phyloP scores from a whole-genome alignment of 2,888 invertebrate species.

The Nomada hirtipes region DNA sequence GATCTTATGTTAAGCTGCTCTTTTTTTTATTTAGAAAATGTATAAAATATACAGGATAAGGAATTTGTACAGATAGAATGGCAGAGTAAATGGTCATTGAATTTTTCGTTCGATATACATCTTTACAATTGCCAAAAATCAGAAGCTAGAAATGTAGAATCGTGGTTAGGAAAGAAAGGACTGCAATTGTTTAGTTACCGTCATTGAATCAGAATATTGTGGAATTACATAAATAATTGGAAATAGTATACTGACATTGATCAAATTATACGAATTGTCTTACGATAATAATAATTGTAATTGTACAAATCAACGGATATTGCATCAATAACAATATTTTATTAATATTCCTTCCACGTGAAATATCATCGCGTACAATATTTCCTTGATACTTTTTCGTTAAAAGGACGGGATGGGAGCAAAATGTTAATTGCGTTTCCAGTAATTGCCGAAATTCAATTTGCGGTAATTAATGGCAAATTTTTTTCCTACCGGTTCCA shows the following conservation, averaged over 20 bases:
- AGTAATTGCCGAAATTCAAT: slow-evolving; percentile 36
- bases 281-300: background rate
- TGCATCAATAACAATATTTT: background rate
- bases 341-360: slow-evolving; percentile 11
- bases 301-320: background rate
- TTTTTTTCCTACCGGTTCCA: slow-evolving; percentile 5
- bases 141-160: too few relatives aligned
- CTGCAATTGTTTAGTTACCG: too few relatives aligned
- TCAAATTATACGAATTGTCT: too few relatives aligned
- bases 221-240: background rate
- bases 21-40: too few relatives aligned
- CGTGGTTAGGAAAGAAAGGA: too few relatives aligned
- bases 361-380: slow-evolving; percentile 7
- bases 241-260: background rate
- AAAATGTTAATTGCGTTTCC: slow-evolving; percentile 36
- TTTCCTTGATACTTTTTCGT: slow-evolving; percentile 13
- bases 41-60: too few relatives aligned
- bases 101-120: too few relatives aligned
- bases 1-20: too few relatives aligned
- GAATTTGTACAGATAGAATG: too few relatives aligned
- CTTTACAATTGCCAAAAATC: too few relatives aligned
- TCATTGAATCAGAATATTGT: background rate
- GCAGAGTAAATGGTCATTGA: too few relatives aligned
- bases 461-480: slow-evolving; percentile 34
- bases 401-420: slow-evolving; percentile 10